Evolutionary conservation across 2,797 vertebrate species (phyloP).

Genomic region (Sparus aurata): DNA sequence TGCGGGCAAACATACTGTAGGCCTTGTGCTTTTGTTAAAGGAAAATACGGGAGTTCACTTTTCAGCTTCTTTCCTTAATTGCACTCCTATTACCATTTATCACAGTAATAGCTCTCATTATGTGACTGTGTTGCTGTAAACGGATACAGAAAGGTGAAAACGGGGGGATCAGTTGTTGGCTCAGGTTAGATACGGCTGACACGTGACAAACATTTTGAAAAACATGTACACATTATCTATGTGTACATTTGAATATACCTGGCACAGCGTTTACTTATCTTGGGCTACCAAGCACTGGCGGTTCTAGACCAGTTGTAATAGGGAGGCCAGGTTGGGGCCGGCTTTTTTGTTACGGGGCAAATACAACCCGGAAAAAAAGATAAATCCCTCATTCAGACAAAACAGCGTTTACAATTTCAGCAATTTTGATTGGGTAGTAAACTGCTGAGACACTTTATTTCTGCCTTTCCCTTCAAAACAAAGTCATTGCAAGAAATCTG

Average conservation of each 20-base stretch:
- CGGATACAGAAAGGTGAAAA: conserved; percentile 25
- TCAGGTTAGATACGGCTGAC: neutral
- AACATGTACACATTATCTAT: neutral
- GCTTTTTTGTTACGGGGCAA: too few relatives aligned
- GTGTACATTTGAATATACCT: neutral
- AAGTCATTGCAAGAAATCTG: too few relatives aligned
- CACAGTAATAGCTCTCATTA: conserved; percentile 40
- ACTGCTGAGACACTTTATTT: too few relatives aligned
- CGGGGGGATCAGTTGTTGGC: neutral
- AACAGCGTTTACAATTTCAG: too few relatives aligned
- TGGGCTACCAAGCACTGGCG: conserved; percentile 8
- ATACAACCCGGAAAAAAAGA: too few relatives aligned
- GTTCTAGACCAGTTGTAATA: too few relatives aligned
- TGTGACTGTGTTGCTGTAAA: conserved; percentile 25
- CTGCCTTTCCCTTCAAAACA: too few relatives aligned
- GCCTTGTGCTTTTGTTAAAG: conserved; percentile 29
- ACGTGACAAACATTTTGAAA: neutral
- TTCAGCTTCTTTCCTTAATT: conserved; percentile 45
- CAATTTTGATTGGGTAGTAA: too few relatives aligned
- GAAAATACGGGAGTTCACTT: conserved; percentile 50
- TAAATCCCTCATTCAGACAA: too few relatives aligned
- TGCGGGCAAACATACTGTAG: conserved; percentile 3
- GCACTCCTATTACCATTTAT: conserved; percentile 40
- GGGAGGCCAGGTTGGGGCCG: too few relatives aligned
- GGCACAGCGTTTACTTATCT: neutral